phyloP scores from a whole-genome alignment of 2,888 invertebrate species.

The Lasioglossum villosulum region DNA sequence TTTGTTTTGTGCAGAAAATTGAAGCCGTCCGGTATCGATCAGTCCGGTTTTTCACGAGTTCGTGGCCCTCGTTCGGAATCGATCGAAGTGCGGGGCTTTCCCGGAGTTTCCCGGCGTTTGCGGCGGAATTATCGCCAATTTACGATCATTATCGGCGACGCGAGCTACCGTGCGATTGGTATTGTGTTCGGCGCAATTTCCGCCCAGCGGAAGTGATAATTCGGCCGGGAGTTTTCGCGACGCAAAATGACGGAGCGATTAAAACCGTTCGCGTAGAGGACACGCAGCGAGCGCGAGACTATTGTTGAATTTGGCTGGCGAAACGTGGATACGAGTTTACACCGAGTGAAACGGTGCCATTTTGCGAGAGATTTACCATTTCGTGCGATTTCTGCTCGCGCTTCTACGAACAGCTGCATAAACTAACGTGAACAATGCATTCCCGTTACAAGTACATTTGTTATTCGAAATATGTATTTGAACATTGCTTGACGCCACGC shows the following conservation, averaged over 20 bases:
- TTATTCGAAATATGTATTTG: background rate
- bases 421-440: background rate
- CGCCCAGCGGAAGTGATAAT: constrained; percentile 43
- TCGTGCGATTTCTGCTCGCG: background rate
- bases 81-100: constrained; percentile 1
- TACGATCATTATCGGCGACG: constrained; percentile 19
- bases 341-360: constrained; percentile 1
- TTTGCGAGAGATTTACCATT: background rate
- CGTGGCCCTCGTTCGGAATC: constrained; percentile 4
- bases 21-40: constrained; percentile 15
- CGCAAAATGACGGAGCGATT: constrained; percentile 33
- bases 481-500: background rate
- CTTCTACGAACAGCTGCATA: background rate
- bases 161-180: background rate
- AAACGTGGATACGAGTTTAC: background rate
- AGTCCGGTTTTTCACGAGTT: background rate
- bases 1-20: background rate
- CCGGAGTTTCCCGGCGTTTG: constrained; percentile 11
- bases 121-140: constrained; percentile 31
- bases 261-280: background rate
- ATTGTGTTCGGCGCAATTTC: constrained; percentile 36
- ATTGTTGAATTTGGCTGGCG: background rate
- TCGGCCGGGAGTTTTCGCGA: constrained; percentile 28
- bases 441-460: background rate
- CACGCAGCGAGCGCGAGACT: background rate